Conservation (phyloP, 2,797 vertebrate species). For the Melanitta fusca region DNA sequence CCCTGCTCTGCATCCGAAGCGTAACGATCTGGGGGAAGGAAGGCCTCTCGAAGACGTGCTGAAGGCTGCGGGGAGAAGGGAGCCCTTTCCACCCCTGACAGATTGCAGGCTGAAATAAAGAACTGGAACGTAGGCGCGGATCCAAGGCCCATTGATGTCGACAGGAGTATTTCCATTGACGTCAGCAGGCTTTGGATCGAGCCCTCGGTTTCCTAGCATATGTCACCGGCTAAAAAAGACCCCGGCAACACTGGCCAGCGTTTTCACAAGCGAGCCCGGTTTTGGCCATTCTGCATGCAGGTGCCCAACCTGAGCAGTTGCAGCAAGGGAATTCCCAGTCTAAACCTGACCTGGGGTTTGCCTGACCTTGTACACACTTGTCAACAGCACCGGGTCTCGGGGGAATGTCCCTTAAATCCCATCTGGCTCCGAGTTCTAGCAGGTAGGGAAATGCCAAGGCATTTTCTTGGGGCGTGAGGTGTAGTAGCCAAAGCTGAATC, state of each 20-base stretch:
- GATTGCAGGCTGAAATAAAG: background rate
- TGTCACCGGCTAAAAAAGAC: background rate
- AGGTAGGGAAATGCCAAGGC: background rate
- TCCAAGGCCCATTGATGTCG: background rate
- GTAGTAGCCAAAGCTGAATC: background rate
- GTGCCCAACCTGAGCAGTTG: background rate
- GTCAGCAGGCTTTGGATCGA: background rate
- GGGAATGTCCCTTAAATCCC: background rate
- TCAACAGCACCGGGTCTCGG: background rate
- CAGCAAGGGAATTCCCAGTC: background rate
- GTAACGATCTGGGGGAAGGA: background rate
- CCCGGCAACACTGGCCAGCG: fast-evolving
- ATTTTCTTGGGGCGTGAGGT: background rate
- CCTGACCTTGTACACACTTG: fast-evolving
- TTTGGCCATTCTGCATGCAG: background rate
- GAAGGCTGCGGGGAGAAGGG: background rate
- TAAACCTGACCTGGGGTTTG: background rate
- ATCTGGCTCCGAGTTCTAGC: background rate
- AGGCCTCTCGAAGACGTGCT: background rate
- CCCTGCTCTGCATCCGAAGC: background rate
- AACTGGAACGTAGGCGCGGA: background rate
- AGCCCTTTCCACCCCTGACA: background rate
- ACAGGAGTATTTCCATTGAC: background rate
- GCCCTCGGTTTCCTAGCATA: background rate
- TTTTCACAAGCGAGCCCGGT: background rate